Evolutionary conservation across 1,140 invertebrate genomes (phyloP).

Genomic region (Panonychus citri): DNA sequence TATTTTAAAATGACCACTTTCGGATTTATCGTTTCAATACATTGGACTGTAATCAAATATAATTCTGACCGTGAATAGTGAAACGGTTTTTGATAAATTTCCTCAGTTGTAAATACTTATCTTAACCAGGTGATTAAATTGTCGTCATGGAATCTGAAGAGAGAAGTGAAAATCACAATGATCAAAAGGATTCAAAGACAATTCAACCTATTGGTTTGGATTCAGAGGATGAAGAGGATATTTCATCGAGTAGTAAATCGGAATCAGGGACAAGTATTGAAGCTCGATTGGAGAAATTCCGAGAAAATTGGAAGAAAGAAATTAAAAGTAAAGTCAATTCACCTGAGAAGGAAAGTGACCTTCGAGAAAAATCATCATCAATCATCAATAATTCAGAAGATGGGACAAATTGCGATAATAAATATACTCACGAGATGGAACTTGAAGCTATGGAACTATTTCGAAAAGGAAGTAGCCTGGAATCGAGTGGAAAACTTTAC

Average conservation of each 20-base stretch:
- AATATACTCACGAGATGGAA: slow-evolving; percentile 7
- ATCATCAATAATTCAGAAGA: neutral
- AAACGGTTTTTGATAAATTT: neutral
- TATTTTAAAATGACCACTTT: too few species aligned
- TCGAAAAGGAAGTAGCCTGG: slow-evolving; percentile 19
- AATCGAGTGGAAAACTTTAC: slow-evolving; percentile 19
- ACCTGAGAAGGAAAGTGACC: neutral
- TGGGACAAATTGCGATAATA: slow-evolving; percentile 15
- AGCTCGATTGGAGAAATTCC: neutral
- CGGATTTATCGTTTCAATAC: too few species aligned
- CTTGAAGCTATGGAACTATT: slow-evolving; percentile 12
- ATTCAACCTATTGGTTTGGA: neutral
- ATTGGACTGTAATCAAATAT: neutral
- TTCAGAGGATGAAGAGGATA: neutral
- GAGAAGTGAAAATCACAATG: neutral
- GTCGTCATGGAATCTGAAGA: neutral
- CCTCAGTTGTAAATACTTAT: neutral
- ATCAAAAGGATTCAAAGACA: neutral
- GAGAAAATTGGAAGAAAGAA: neutral
- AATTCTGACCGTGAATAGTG: neutral
- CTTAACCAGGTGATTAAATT: neutral
- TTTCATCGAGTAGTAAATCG: neutral
- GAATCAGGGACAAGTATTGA: neutral
- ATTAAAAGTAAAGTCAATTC: neutral
- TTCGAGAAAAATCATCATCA: neutral